Percentiles rank a stretch among this genome's conserved stretches.
phyloP scores from a whole-genome alignment of 2,113 vertebrate species.

The Platanista minor region DNA sequence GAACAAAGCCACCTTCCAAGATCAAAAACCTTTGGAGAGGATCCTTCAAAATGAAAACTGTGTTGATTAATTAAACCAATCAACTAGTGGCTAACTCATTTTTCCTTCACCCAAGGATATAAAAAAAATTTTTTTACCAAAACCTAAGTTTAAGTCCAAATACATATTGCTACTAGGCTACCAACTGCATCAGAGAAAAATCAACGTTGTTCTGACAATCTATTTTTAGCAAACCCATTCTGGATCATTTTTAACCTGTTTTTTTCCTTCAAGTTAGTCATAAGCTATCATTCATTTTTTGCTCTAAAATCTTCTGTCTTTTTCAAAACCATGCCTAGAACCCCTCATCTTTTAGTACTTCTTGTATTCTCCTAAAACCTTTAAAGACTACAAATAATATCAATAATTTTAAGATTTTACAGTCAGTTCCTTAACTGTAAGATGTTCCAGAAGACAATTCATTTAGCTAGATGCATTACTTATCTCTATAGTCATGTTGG shows the following conservation, averaged over 20 bases:
- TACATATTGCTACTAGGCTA: not conserved
- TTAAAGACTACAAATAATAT: constrained; percentile 34
- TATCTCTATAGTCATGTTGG: not conserved
- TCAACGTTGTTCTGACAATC: constrained; percentile 3
- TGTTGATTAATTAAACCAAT: not conserved
- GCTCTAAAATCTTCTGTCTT: not conserved
- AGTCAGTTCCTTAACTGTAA: not conserved
- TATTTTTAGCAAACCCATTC: constrained; percentile 50
- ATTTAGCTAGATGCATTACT: not conserved
- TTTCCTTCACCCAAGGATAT: not conserved
- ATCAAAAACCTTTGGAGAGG: not conserved
- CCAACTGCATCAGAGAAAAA: constrained; percentile 20
- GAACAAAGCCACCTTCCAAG: not conserved
- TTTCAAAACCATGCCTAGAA: constrained; percentile 17
- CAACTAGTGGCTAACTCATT: not conserved
- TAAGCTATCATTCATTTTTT: not conserved
- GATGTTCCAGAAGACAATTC: not conserved
- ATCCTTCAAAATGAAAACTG: constrained; percentile 12
- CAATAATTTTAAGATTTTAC: constrained; percentile 12
- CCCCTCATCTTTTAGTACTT: not conserved
- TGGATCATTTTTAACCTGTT: constrained; percentile 27
- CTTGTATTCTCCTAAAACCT: not conserved
- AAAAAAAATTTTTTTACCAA: not conserved
- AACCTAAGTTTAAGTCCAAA: constrained; percentile 37
- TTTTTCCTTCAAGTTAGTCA: constrained; percentile 10